phyloP scores from a whole-genome alignment of 2,113 vertebrate genomes.

The Theristicus caerulescens region DNA sequence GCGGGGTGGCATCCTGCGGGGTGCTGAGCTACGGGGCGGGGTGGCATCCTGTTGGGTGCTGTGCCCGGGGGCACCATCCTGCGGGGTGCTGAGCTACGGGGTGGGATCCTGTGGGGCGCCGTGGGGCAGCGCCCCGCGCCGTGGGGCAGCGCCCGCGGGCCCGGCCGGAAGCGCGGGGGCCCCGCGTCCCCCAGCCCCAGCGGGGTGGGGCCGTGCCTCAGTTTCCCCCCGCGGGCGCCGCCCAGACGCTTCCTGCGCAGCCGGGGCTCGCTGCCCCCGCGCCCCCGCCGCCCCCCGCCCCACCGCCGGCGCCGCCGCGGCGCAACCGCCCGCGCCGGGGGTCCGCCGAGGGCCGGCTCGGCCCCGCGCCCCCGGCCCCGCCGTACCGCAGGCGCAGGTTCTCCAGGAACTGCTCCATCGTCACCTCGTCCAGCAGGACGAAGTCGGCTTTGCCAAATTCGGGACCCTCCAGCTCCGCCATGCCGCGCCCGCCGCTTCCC shows the following conservation, averaged over 20 bases:
- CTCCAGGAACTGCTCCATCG: conserved; percentile 91
- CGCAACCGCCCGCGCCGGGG: fast-evolving
- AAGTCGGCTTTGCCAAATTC: conserved; percentile 92
- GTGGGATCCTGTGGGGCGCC: background rate
- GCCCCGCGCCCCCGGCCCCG: fast-evolving
- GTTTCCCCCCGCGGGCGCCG: background rate
- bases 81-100: too few relatives aligned
- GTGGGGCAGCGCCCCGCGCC: background rate
- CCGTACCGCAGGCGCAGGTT: conserved; percentile 88
- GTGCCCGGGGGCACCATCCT: too few relatives aligned
- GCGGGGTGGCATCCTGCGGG: too few relatives aligned
- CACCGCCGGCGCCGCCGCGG: background rate
- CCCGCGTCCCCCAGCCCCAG: too few relatives aligned
- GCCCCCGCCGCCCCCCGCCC: background rate
- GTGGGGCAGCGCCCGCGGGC: background rate
- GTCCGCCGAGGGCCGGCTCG: too few relatives aligned
- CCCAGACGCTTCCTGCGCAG: background rate
- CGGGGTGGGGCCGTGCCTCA: background rate
- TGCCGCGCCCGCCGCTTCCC: conserved; percentile 9
- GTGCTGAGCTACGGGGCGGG: too few relatives aligned
- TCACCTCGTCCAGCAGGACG: conserved; percentile 90
- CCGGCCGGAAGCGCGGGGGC: background rate
- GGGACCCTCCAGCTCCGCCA: conserved; percentile 88
- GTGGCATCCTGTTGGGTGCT: too few relatives aligned
- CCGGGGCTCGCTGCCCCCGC: background rate